Evolutionary conservation across 2,797 vertebrate genomes (phyloP), one percentile per base, ranked within the genome.

Genomic region (Pangasius larnaudii): DNA sequence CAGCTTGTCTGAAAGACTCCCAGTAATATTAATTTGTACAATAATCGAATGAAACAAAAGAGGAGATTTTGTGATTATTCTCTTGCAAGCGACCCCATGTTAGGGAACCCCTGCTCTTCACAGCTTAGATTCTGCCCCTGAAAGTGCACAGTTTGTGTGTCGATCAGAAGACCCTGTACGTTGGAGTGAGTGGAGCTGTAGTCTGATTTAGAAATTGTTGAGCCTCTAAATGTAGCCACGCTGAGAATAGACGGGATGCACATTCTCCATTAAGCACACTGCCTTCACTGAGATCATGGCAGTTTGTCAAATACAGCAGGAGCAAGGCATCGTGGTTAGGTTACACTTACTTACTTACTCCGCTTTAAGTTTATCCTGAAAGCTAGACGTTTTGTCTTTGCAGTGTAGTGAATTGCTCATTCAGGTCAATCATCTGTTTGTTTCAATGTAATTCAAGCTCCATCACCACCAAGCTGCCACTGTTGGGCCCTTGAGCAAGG

Each of bases 211-310:
- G 82, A 53, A 56, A 27, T 84, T 90, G 93, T 92, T 88, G 89
- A 87, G 85, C 63, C 88, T 93, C 95, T 95, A 96, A 95, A 95
- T 95, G 94, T 92, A 82, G 91, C 93, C 84, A 18, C 39, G 92
- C 95, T 94, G 92, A 96, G 95, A 96, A 96, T 96, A 96, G 96
- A 93, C 89, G 39, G 77, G 67, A 90, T 92, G 92, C 91, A 90
- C 92, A 93, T 95, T 95, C 93, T 93, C 88, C 79, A 83, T 92
- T 94, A 93, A 93, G 91, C 93, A 80, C 63, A 8, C 86, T 90
- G 92, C 94, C 90, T 91, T 94, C 90, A 85, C 88, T 84, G 85
- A 65, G 84, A 91, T 91, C 89, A 87, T 88, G 89, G 87, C 88
- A 85, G 84, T 86, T 16, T 89, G 86, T 93, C 87, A 91, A 89